A percentile compares a stretch with the other conserved stretches of the same genome.
Evolutionary conservation across 2,113 vertebrate genomes (phyloP).

Genomic region (Phrynocephalus versicolor): DNA sequence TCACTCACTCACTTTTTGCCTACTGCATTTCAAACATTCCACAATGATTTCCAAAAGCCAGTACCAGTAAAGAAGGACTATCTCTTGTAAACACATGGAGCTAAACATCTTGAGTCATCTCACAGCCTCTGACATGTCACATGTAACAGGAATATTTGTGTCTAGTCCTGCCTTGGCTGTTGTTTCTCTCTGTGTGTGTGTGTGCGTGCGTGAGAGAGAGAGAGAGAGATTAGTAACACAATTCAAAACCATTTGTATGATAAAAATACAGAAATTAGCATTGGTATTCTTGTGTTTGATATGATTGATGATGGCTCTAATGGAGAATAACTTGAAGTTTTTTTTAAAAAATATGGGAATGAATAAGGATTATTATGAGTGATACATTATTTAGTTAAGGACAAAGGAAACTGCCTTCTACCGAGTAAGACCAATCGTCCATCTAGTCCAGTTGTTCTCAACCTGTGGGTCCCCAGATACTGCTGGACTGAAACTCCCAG

Average conservation of each 20-base stretch:
- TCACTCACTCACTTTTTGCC: too few relatives aligned
- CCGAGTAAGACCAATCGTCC: too few relatives aligned
- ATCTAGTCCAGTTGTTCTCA: too few relatives aligned
- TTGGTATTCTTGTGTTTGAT: neutral
- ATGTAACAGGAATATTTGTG: neutral
- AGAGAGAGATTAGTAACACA: too few relatives aligned
- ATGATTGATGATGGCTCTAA: neutral
- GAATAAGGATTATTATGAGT: too few relatives aligned
- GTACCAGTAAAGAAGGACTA: neutral
- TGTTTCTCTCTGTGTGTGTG: neutral
- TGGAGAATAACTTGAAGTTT: neutral
- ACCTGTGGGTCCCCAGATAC: too few relatives aligned
- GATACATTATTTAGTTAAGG: too few relatives aligned
- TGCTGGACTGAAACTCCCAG: too few relatives aligned
- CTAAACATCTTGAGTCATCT: neutral
- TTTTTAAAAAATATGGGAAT: neutral
- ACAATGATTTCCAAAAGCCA: neutral
- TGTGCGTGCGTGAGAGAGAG: neutral
- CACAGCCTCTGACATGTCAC: neutral
- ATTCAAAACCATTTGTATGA: too few relatives aligned
- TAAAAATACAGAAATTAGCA: neutral
- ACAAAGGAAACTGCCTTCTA: too few relatives aligned
- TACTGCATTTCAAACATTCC: neutral
- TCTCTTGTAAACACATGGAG: neutral
- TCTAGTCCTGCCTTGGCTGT: neutral